Percentiles rank a stretch among this genome's conserved stretches.
Conservation (phyloP, 2,797 vertebrate genomes). For the Hypotaenidia okinawae region DNA sequence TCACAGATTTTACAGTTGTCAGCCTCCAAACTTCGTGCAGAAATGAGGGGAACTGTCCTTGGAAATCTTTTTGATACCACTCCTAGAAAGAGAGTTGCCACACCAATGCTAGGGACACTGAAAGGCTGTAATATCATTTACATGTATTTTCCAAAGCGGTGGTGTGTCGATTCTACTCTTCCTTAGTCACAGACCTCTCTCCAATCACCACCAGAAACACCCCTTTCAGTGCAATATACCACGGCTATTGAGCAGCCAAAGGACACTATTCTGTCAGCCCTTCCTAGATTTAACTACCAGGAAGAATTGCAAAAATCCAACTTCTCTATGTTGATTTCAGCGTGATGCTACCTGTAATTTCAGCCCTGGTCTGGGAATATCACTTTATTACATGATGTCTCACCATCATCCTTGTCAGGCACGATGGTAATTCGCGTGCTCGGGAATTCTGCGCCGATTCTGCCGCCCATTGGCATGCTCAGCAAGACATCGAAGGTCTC, state of each 20-base stretch:
- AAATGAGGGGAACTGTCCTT: neutral
- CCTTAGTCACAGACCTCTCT: neutral
- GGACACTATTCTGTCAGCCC: neutral
- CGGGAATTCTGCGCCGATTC: slow-evolving; percentile 85
- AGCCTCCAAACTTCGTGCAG: neutral
- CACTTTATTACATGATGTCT: slow-evolving; percentile 30
- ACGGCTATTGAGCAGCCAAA: neutral
- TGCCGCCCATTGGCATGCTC: slow-evolving; percentile 89
- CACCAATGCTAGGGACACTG: neutral
- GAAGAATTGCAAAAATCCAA: neutral
- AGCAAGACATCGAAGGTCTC: slow-evolving; percentile 90
- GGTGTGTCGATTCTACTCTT: neutral
- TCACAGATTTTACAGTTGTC: neutral
- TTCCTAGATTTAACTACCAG: neutral
- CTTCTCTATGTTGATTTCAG: neutral
- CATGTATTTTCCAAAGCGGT: neutral
- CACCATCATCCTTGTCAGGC: slow-evolving; percentile 90
- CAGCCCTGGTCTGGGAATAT: neutral
- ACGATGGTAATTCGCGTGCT: slow-evolving; percentile 83
- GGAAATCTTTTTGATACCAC: neutral
- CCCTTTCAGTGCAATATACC: neutral
- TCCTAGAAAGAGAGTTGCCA: neutral
- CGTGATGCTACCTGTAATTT: neutral
- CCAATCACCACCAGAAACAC: neutral
- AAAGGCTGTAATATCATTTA: neutral